These are phyloP conservation scores for Ailurus styani DNA, from an alignment of 2,113 vertebrate species.

Conservation along the genomic window DNA sequence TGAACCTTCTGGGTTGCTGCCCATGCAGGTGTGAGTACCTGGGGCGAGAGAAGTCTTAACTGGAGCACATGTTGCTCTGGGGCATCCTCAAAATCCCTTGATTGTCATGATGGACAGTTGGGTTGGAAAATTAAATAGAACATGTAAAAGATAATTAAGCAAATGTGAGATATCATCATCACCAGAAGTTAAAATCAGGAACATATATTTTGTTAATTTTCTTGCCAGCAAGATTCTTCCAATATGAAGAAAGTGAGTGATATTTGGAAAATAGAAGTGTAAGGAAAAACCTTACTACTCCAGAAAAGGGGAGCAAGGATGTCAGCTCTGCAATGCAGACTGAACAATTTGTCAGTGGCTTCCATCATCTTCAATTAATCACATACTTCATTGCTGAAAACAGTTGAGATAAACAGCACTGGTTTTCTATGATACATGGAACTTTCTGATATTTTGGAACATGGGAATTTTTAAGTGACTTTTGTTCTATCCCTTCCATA, in stretches of 20 bases:
- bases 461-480: background rate
- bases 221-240: background rate
- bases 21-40: background rate
- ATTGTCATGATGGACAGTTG: background rate
- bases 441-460: background rate
- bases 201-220: background rate
- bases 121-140: background rate
- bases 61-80: background rate
- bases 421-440: background rate
- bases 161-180: background rate
- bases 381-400: background rate
- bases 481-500: background rate
- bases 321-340: background rate
- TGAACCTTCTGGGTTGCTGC: background rate
- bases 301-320: background rate
- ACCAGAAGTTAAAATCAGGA: background rate
- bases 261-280: background rate
- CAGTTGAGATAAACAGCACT: background rate
- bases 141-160: background rate
- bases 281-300: background rate
- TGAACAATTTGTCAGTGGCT: background rate
- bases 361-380: background rate
- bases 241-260: background rate
- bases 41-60: background rate
- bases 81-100: background rate